Conservation (phyloP, 2,797 vertebrate genomes). For the Syngnathus rostellatus region DNA sequence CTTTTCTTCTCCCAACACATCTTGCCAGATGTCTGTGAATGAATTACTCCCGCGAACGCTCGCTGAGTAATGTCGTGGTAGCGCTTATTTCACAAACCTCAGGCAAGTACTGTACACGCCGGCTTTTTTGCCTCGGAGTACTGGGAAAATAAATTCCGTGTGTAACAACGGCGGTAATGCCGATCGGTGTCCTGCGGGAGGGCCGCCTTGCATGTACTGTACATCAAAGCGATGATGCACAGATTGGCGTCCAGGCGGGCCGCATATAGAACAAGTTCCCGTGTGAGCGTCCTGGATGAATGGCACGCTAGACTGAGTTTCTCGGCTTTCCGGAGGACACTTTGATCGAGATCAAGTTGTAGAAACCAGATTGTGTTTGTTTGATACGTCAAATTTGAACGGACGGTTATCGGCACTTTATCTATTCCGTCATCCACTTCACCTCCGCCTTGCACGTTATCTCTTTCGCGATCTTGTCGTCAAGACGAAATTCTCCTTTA, state of each 20-base stretch:
- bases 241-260: slow-evolving; percentile 30
- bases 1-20: slow-evolving; percentile 9
- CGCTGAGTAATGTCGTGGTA: neutral
- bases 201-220: slow-evolving; percentile 14
- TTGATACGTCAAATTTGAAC: too few species aligned
- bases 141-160: slow-evolving; percentile 53
- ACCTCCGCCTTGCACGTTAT: slow-evolving; percentile 11
- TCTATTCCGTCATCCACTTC: slow-evolving; percentile 10
- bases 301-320: slow-evolving; percentile 14
- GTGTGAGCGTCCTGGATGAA: slow-evolving; percentile 28
- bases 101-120: slow-evolving; percentile 10
- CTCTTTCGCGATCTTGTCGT: slow-evolving; percentile 22
- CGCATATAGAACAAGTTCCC: slow-evolving; percentile 33
- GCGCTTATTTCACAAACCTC: slow-evolving; percentile 5
- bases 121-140: slow-evolving; percentile 33
- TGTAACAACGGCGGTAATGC: slow-evolving; percentile 56
- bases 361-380: too few species aligned
- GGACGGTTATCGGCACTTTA: too few species aligned
- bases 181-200: slow-evolving; percentile 39
- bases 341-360: slow-evolving; percentile 10
- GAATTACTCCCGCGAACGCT: neutral
- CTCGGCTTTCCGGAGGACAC: neutral
- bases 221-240: slow-evolving; percentile 49
- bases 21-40: slow-evolving; percentile 11
- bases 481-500: slow-evolving; percentile 34